Base-by-base conservation (phyloP, 2,113 vertebrate species). In the Butorides virescens region DNA sequence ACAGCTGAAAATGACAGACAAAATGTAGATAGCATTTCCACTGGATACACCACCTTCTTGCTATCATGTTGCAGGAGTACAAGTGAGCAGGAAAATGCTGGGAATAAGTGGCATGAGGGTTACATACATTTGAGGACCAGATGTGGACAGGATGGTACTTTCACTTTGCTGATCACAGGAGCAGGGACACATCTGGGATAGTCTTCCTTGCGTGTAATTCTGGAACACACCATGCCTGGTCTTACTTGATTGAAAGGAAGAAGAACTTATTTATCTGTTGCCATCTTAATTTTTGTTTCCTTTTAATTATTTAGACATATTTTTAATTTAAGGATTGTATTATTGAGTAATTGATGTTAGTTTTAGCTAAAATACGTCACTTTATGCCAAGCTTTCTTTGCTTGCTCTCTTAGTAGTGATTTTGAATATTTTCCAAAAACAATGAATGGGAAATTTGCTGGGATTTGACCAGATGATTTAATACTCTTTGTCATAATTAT, bases 141-240 rank as follows among this genome's bases (percentile, higher is more conserved):
- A 39, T 49, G 32, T 37, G 42, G n/a, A 44, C 20, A 49, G 59
- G 42, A 42, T 74, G 32, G 19, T 74, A 30, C 25, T n/a, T 90
- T 44, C 9, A 27, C 12, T 53, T 49, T 56, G 26, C 34, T 25
- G 36, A 34, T 32, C 27, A 32, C 17, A 59, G 56, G 8, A 58
- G 19, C 34, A 74, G 56, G 68, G 39, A 47, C 36, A 49, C 12
- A 5, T 78, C 39, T 92, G 39, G 55, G 34, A 56, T 78, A 47
- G 65, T 55, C 32, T 42, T 75, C 67, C 14, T 26, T 22, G 10
- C 75, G 15, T 47, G 30, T 62, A 79, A 20, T 34, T 56, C 68
- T 71, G 50, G 36, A 78, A 52, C 16, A 58, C 0, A 2, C 29
- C 2, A 0, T 39, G 22, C 14, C 19, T 74, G 5, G 3, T 62